Conservation (phyloP, 2,113 vertebrate genomes). For the Aix galericulata region DNA sequence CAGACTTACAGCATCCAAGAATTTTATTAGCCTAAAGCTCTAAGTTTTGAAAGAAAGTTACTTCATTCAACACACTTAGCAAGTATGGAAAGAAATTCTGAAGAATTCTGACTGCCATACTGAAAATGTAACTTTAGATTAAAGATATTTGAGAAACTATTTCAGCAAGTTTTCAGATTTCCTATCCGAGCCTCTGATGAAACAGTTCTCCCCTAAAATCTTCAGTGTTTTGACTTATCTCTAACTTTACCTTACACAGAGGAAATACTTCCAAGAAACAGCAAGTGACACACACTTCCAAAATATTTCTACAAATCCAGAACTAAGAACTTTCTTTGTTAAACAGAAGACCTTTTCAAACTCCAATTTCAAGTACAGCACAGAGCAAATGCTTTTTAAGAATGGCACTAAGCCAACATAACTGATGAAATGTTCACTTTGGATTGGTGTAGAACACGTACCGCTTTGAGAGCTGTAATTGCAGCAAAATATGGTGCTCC, state of each 20-base stretch:
- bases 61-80: not conserved
- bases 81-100: not conserved
- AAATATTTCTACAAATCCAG: not conserved
- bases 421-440: not conserved
- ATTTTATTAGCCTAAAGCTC: not conserved
- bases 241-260: not conserved
- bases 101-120: not conserved
- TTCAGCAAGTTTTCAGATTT: not conserved
- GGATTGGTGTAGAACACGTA: slow-evolving; percentile 67
- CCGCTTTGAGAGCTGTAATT: slow-evolving; percentile 95
- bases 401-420: not conserved
- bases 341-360: not conserved
- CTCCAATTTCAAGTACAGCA: not conserved
- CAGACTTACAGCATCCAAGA: not conserved
- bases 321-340: not conserved
- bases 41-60: not conserved
- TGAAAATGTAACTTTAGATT: not conserved
- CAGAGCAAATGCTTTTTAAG: not conserved
- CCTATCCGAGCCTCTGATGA: not conserved
- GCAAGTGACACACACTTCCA: not conserved
- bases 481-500: slow-evolving; percentile 98
- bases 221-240: not conserved
- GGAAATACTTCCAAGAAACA: not conserved
- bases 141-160: not conserved
- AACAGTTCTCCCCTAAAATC: not conserved